These are phyloP conservation scores for Melinopterus prodromus DNA, from an alignment of 2,888 invertebrate genomes.

Conservation along the genomic window DNA sequence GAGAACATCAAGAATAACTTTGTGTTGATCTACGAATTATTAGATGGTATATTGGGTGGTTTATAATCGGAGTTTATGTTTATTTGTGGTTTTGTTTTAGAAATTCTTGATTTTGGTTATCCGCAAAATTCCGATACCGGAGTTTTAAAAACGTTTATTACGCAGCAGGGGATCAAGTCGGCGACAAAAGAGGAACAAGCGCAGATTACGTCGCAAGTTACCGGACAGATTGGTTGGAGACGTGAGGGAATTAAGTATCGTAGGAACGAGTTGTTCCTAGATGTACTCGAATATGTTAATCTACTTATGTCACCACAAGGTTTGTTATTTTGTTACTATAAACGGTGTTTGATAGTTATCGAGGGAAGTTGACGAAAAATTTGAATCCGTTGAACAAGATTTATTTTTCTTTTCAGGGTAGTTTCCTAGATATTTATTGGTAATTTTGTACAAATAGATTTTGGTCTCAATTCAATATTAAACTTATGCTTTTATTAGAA, in stretches of 20 bases:
- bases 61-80: conserved; percentile 12
- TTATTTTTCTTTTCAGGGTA: no score
- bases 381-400: no score
- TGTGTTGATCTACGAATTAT: conserved; percentile 97
- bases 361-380: background rate
- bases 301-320: conserved; percentile 99
- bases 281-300: conserved; percentile 99
- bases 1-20: conserved; percentile 99
- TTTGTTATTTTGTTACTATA: conserved; percentile 51
- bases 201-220: conserved; percentile 96
- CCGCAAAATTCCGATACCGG: conserved; percentile 99
- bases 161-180: conserved; percentile 98
- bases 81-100: conserved; percentile 63
- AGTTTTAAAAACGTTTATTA: conserved; percentile 98
- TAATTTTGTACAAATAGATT: no score
- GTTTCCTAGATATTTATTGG: no score
- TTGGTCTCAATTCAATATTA: no score
- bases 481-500: no score
- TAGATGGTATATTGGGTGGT: conserved; percentile 78
- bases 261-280: conserved; percentile 97
- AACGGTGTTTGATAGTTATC: background rate
- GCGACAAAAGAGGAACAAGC: conserved; percentile 99
- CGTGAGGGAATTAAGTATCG: conserved; percentile 99
- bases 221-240: conserved; percentile 99
- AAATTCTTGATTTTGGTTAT: conserved; percentile 99